phyloP scores from a whole-genome alignment of 1,140 invertebrate species.

The Yoshiicerus persimilis region DNA sequence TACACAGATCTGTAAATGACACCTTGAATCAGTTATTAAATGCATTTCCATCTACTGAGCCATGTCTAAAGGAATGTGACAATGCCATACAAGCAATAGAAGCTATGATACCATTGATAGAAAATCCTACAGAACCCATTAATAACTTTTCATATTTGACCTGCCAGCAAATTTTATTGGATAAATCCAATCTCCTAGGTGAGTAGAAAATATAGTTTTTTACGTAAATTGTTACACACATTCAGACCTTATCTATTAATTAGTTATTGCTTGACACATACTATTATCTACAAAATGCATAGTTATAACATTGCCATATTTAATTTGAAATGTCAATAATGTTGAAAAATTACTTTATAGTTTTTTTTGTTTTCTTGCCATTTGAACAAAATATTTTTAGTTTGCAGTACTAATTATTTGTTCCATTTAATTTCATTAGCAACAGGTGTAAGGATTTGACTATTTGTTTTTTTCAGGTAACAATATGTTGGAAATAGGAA shows the following conservation, averaged over 20 bases:
- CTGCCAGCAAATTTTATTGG: conserved; percentile 89
- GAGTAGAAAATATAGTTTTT: too few relatives aligned
- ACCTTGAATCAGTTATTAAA: conserved; percentile 88
- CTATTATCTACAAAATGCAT: too few relatives aligned
- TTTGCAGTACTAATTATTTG: background rate
- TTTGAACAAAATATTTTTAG: background rate
- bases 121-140: conserved; percentile 84
- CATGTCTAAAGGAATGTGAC: conserved; percentile 93
- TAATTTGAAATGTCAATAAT: background rate
- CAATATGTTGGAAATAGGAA: conserved; percentile 91
- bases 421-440: background rate
- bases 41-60: conserved; percentile 78
- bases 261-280: too few relatives aligned
- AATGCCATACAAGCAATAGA: conserved; percentile 93
- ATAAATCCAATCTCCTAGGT: conserved; percentile 83
- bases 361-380: background rate
- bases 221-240: background rate
- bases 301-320: background rate
- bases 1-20: conserved; percentile 73
- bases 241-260: too few relatives aligned
- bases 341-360: conserved; percentile 20
- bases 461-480: conserved; percentile 63
- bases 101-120: conserved; percentile 75
- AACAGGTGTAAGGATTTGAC: background rate
- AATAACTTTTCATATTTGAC: conserved; percentile 90